Conservation (phyloP, 2,888 invertebrate genomes). For the Lycia hirtaria region DNA sequence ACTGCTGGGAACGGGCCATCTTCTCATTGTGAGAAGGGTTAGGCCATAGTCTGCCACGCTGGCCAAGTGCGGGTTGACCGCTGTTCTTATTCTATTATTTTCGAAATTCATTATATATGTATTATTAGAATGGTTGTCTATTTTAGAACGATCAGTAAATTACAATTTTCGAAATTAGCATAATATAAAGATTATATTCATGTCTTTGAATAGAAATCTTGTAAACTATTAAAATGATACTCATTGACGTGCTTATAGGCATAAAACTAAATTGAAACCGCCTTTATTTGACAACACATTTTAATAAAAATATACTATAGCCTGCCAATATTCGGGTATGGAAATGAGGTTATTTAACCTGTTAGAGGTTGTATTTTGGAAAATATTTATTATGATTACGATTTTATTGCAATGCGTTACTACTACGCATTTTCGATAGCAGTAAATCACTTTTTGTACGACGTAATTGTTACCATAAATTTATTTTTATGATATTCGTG, state of each 20-base stretch:
- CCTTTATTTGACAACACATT: background rate
- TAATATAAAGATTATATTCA: background rate
- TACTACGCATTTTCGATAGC: background rate
- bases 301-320: conserved; percentile 3
- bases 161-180: background rate
- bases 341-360: conserved; percentile 4
- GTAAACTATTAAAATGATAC: background rate
- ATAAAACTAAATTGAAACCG: background rate
- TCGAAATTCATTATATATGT: background rate
- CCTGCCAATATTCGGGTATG: background rate
- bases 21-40: too few species aligned
- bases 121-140: background rate
- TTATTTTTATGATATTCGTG: too few species aligned
- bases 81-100: background rate
- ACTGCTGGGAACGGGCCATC: too few species aligned
- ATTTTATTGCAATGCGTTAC: background rate
- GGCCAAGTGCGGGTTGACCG: too few species aligned
- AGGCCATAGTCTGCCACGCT: too few species aligned
- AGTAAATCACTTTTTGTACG: background rate
- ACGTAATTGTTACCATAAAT: background rate
- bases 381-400: background rate
- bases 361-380: background rate
- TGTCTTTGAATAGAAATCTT: background rate
- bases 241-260: background rate
- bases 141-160: background rate